Conservation (phyloP, 2,888 invertebrate genomes). For the Drosophila birchii region DNA sequence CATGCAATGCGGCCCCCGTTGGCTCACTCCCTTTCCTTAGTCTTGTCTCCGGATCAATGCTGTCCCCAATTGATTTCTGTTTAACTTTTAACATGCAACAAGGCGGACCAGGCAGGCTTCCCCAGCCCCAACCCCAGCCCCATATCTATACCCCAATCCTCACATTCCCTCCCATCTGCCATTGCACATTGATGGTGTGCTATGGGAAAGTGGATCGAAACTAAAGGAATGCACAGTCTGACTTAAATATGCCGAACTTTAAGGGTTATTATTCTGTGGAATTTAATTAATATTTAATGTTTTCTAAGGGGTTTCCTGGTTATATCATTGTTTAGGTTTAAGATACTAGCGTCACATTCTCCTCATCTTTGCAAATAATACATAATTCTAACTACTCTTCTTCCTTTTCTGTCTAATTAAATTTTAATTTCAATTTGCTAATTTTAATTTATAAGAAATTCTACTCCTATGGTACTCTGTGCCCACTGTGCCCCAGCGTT, state of each 20-base stretch:
- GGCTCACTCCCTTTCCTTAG: slow-evolving; percentile 21
- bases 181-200: not conserved
- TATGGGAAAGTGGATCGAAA: slow-evolving; percentile 30
- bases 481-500: slow-evolving; percentile 31
- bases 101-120: slow-evolving; percentile 16
- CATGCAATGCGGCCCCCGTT: slow-evolving; percentile 57
- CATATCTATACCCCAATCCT: not conserved
- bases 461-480: not conserved
- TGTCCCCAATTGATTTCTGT: slow-evolving; percentile 78
- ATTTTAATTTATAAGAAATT: not conserved
- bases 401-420: not conserved
- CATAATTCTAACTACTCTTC: too few species aligned
- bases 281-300: not conserved
- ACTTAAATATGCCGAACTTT: not conserved
- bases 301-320: too few species aligned
- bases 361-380: not conserved
- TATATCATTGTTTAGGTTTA: not conserved
- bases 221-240: not conserved
- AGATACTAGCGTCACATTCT: not conserved
- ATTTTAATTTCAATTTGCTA: too few species aligned
- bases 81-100: slow-evolving; percentile 74
- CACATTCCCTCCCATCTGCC: not conserved
- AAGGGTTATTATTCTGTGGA: not conserved
- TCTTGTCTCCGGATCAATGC: slow-evolving; percentile 69
- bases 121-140: not conserved